Evolutionary conservation across 2,888 invertebrate species (phyloP), one percentile per base, ranked within the genome.

Genomic region (Cyrtodaria siliqua): DNA sequence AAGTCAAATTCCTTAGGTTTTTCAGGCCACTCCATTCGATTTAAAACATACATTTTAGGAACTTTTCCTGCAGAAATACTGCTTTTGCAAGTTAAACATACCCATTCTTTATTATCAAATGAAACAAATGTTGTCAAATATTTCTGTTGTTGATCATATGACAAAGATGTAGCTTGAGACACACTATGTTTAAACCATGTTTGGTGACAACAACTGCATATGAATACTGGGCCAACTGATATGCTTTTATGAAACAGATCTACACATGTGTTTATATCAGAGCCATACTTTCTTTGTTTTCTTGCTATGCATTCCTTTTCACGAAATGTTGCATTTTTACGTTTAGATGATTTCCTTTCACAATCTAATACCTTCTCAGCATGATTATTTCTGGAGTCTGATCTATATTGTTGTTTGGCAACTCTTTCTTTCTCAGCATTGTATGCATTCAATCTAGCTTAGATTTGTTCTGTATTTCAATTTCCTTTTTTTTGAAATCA

Each of bases 1-100:
- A 82, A 44, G 2, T 82, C 56, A 23, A 82, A 57, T 64, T 71
- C 76, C 20, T 42, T 40, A 12, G 79, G 79, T 52, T 61, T 76
- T 29, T 23, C 38, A 38, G 79, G 82, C 69, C 74, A 82, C 23
- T 49, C 56, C 74, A 79, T 79, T 42, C 77, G 56, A 56, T 66
- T 66, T 23, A 33, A n/a, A 18, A 66, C 66, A 27, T 55, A 56
- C 49, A 66, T 16, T 20, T 47, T 66, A 6, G 66, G 66, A 1
- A 47, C 29, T 66, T 59, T 79, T 12, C 75, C 76, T 61, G 18
- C 52, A 47, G 29, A 69, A 52, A 63, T 69, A 24, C 12, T 66
- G 29, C 23, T 63, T 70, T 70, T 66, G 68, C 64, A 74, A 57
- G 23, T 59, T 14, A 18, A 61, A 67, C 50, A 62, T 27, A 27